Evolutionary conservation across 2,113 vertebrate species (phyloP), one percentile per base, ranked within the genome.

Genomic region (Caracal caracal): DNA sequence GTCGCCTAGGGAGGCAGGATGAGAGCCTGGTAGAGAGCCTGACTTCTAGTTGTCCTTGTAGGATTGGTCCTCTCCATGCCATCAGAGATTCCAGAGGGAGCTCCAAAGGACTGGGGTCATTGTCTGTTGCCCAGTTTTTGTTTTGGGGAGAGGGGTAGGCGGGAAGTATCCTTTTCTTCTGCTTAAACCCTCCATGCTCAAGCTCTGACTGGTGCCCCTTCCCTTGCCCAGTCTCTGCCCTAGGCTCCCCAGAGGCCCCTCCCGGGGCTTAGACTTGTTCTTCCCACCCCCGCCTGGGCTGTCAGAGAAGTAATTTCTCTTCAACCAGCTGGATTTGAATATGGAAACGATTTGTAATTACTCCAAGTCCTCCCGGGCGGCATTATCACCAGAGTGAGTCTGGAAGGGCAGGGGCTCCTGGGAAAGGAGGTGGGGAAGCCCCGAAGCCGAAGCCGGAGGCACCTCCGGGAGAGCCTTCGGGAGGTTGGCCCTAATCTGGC

Each of bases 281-380:
- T 98, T 98, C 84, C 94, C 97, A 2, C 96, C 98, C 98, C 98
- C 90, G n/a, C 84, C 82, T 97, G 98, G 98, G 98, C 98, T 98
- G 98, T 98, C 98, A 98, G 97, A 97, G 90, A 97, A 99, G 98
- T 98, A 96, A 98, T 98, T 99, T 98, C 98, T 99, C 98, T 97
- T 98, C 98, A 98, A 98, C 98, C 98, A 99, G 98, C 97, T 97
- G 83, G 98, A 98, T 99, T 99, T 99, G 99, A 99, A 99, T 99
- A 99, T 98, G 98, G 98, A 99, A 99, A 99, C 97, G 97, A 98
- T 98, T 98, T 99, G 98, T 99, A 99, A 99, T 99, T 99, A 99
- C 98, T 98, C 98, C 97, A 98, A 98, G 98, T 98, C 98, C 98
- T 98, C 95, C 96, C 0, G 33, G 95, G 95, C 3, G 9, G 95